Evolutionary conservation across 2,113 vertebrate genomes (phyloP).

Genomic region (Gadus chalcogrammus): DNA sequence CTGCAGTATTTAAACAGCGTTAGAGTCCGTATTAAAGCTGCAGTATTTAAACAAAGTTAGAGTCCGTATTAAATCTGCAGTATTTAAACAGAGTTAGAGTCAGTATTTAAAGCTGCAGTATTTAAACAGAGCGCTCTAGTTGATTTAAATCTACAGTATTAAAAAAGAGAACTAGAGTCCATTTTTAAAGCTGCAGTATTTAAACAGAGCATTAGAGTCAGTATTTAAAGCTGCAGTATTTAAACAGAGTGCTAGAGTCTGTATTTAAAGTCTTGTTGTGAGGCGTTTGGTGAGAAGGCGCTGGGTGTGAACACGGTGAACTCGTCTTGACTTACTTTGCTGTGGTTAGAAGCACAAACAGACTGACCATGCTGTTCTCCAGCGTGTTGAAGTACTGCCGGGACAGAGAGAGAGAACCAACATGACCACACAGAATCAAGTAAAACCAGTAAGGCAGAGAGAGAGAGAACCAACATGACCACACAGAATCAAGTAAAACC

Average conservation of each 20-base stretch:
- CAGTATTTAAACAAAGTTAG: too few relatives aligned
- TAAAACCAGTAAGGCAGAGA: background rate
- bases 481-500: conserved; percentile 5
- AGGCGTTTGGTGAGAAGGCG: too few relatives aligned
- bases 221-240: too few relatives aligned
- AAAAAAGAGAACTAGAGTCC: background rate
- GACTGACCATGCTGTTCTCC: conserved; percentile 94
- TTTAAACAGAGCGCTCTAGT: background rate
- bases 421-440: conserved; percentile 19
- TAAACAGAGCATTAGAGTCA: too few relatives aligned
- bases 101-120: conserved; percentile 15
- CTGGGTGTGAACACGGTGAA: too few relatives aligned
- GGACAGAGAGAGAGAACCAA: conserved; percentile 18
- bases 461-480: conserved; percentile 11
- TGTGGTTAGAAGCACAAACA: conserved; percentile 95
- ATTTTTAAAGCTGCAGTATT: conserved; percentile 1
- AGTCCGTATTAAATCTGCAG: conserved; percentile 65
- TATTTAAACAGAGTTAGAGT: background rate
- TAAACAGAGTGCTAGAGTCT: too few relatives aligned
- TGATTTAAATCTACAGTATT: too few relatives aligned
- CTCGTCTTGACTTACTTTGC: conserved; percentile 84
- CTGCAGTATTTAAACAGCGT: too few relatives aligned
- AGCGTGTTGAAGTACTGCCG: conserved; percentile 93
- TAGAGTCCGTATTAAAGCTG: too few relatives aligned
- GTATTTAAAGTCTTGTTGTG: too few relatives aligned